phyloP scores from a whole-genome alignment of 2,113 vertebrate species.

The Athene noctua region DNA sequence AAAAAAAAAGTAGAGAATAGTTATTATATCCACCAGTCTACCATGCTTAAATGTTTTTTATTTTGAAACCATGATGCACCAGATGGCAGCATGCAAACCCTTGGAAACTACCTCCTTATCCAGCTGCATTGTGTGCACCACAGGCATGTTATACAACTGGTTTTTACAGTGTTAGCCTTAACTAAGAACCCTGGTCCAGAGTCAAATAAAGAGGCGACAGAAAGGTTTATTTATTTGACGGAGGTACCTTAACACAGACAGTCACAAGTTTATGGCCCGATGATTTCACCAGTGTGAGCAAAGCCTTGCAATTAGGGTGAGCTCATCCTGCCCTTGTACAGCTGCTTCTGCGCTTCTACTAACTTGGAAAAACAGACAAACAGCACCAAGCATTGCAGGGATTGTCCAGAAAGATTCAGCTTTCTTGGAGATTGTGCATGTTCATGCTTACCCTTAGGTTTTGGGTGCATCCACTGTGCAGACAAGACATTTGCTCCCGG shows the following conservation, averaged over 20 bases:
- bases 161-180: not conserved
- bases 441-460: not conserved
- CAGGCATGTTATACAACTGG: not conserved
- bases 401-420: not conserved
- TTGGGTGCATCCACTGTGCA: not conserved
- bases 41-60: not conserved
- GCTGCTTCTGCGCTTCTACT: not conserved
- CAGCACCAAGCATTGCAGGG: not conserved
- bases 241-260: not conserved
- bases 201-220: not conserved
- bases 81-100: not conserved
- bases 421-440: not conserved
- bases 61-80: not conserved
- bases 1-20: not conserved
- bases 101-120: not conserved
- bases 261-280: not conserved
- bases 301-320: not conserved
- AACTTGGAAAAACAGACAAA: not conserved
- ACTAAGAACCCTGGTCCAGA: not conserved
- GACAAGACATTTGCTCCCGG: not conserved
- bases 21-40: not conserved
- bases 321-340: not conserved
- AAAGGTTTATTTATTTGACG: not conserved
- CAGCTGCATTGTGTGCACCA: not conserved
- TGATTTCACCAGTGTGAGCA: not conserved